phyloP scores from a whole-genome alignment of 2,888 invertebrate species.

The Ectemnius cavifrons region DNA sequence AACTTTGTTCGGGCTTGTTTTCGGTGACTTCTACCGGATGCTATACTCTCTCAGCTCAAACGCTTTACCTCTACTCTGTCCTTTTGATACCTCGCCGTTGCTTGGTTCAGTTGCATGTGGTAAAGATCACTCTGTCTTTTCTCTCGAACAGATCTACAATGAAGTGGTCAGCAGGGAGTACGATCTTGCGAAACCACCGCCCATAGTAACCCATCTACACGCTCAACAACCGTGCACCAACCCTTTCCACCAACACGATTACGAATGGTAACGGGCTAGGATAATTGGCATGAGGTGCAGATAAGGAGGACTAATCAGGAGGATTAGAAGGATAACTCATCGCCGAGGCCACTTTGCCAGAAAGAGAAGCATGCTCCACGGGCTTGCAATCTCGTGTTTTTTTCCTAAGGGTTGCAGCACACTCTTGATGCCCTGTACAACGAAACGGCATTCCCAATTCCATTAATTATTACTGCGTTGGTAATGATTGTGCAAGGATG shows the following conservation, averaged over 20 bases:
- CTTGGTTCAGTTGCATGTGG: background rate
- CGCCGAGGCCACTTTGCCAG: constrained; percentile 18
- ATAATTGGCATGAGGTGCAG: constrained; percentile 39
- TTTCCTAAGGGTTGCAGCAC: background rate
- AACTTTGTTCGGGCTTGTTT: constrained; percentile 10
- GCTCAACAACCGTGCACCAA: constrained; percentile 77
- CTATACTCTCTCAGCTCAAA: constrained; percentile 57
- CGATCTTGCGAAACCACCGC: constrained; percentile 69
- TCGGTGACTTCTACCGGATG: constrained; percentile 49
- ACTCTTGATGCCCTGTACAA: constrained; percentile 3
- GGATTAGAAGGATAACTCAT: constrained; percentile 25
- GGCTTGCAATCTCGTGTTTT: background rate
- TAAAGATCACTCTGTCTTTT: background rate
- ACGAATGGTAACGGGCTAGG: constrained; percentile 74
- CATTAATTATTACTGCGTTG: background rate
- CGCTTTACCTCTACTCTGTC: constrained; percentile 27
- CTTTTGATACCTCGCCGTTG: constrained; percentile 8
- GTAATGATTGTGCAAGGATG: background rate
- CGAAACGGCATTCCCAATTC: background rate
- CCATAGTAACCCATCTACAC: constrained; percentile 73
- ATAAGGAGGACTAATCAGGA: constrained; percentile 24
- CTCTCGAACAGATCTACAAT: constrained; percentile 67
- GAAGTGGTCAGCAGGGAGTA: constrained; percentile 70
- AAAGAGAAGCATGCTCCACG: constrained; percentile 18
- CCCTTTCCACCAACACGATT: constrained; percentile 74